Base-by-base conservation (phyloP, 2,797 vertebrate genomes). In the Anolis apletophallus region DNA sequence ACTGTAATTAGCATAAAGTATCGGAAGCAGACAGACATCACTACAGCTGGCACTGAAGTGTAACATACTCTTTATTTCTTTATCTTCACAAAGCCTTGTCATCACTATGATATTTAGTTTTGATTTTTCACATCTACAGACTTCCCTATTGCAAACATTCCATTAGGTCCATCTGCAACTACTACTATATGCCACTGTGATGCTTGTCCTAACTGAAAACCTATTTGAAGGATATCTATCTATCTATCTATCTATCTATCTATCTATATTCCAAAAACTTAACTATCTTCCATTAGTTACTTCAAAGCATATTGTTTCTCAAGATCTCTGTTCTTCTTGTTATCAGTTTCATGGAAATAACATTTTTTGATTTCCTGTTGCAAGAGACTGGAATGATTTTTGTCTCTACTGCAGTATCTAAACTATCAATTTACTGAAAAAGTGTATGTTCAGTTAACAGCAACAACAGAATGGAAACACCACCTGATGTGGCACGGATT, bases 251-350 rank as follows among this genome's bases (percentile, higher is more conserved):
- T n/a, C n/a, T n/a, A n/a, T n/a, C n/a, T n/a, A n/a, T n/a, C n/a
- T n/a, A n/a, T n/a, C n/a, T n/a, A n/a, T n/a, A 55, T 91, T 83
- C 72, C 55, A 79, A 80, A 86, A 87, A 61, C 17, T 81, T 21
- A 36, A 5, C 1, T 81, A 80, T 34, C 55, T 26, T 52, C 69
- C 78, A 54, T 1, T 67, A 89, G 13, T 55, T 13, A 82, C 0
- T 0, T 77, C 36, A 85, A 85, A n/a, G 34, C 67, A 26, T 73
- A 72, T 7, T 71, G 21, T 12, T 0, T 1, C 29, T 59, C 26
- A 14, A 10, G 2, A 5, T n/a, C 50, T 68, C 36, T 17, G 10
- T 34, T 54, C 5, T 83, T 72, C 52, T 61, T 73, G 19, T 83
- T 32, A 82, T 40, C 52, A 26, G 0, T 0, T 52, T 67, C 55